These are phyloP conservation scores for Xylota sylvarum DNA, from an alignment of 2,888 invertebrate species.

Conservation along the genomic window DNA sequence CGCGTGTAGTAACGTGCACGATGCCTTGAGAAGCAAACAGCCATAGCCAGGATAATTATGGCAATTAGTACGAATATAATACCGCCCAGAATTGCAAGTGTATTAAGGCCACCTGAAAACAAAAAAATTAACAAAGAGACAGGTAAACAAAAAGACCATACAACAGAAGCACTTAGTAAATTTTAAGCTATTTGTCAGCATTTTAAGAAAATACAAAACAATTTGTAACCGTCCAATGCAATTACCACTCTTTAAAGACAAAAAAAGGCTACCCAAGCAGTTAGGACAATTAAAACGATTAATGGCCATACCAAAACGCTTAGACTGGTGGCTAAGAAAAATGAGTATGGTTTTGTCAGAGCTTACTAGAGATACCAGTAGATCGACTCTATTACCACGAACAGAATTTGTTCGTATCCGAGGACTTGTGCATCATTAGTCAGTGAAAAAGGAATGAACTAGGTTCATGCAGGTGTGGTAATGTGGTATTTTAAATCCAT, in stretches of 20 bases:
- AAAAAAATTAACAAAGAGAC: not conserved
- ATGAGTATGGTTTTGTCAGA: conserved; percentile 71
- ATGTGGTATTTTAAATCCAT: conserved; percentile 4
- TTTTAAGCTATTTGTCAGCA: conserved; percentile 61
- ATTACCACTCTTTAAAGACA: conserved; percentile 64
- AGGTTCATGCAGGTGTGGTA: conserved; percentile 27
- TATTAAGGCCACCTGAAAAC: conserved; percentile 86
- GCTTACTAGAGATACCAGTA: conserved; percentile 43
- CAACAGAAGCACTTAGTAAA: conserved; percentile 20
- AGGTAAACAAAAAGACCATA: conserved; percentile 17
- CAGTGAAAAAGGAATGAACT: conserved; percentile 8
- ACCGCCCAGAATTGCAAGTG: conserved; percentile 84
- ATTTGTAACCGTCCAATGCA: conserved; percentile 74
- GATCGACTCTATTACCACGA: conserved; percentile 37
- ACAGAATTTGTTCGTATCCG: conserved; percentile 10
- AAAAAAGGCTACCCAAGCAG: conserved; percentile 47
- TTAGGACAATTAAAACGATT: conserved; percentile 72
- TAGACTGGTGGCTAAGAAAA: conserved; percentile 34
- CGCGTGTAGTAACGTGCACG: conserved; percentile 92
- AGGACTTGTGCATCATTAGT: conserved; percentile 47
- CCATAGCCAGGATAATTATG: conserved; percentile 83
- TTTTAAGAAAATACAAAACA: conserved; percentile 72
- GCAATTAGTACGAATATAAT: conserved; percentile 84
- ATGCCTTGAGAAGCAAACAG: conserved; percentile 88
- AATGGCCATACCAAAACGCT: conserved; percentile 49